These are phyloP conservation scores for Clepsis dumicolana DNA, from an alignment of 2,888 invertebrate species.

Conservation along the genomic window DNA sequence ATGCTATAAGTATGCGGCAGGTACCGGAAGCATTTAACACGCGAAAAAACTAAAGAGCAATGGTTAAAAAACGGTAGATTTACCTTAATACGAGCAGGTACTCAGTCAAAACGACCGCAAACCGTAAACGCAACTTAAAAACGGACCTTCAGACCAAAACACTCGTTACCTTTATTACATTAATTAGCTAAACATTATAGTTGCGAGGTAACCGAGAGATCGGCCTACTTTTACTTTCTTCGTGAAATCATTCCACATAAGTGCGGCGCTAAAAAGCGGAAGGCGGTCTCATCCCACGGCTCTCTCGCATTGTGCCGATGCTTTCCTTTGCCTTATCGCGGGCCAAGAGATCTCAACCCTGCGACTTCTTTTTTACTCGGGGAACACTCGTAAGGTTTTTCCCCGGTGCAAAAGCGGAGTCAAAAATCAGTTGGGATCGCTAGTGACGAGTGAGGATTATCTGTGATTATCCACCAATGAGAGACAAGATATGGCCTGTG, in stretches of 20 bases:
- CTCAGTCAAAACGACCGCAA: not conserved
- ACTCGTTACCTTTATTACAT: conserved; percentile 21
- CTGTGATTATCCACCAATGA: too few species aligned
- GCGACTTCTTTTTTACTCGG: not conserved
- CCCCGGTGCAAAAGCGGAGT: too few species aligned
- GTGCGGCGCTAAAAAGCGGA: conserved; percentile 76
- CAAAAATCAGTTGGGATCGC: too few species aligned
- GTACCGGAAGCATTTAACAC: too few species aligned
- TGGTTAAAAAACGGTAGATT: too few species aligned
- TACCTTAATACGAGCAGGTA: too few species aligned
- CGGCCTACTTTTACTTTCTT: conserved; percentile 84
- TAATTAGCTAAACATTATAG: conserved; percentile 21
- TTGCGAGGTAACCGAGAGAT: conserved; percentile 48
- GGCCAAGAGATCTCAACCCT: conserved; percentile 2
- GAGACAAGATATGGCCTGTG: too few species aligned
- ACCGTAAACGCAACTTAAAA: not conserved
- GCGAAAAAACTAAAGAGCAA: not conserved
- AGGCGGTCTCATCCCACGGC: conserved; percentile 77
- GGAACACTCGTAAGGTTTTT: not conserved
- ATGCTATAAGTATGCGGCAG: too few species aligned
- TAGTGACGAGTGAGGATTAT: too few species aligned
- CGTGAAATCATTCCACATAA: conserved; percentile 78
- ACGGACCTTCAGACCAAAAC: not conserved
- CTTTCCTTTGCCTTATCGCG: conserved; percentile 47
- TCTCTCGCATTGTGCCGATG: conserved; percentile 65